Base-by-base conservation (phyloP, 2,888 invertebrate species). In the Coenonympha glycerion region DNA sequence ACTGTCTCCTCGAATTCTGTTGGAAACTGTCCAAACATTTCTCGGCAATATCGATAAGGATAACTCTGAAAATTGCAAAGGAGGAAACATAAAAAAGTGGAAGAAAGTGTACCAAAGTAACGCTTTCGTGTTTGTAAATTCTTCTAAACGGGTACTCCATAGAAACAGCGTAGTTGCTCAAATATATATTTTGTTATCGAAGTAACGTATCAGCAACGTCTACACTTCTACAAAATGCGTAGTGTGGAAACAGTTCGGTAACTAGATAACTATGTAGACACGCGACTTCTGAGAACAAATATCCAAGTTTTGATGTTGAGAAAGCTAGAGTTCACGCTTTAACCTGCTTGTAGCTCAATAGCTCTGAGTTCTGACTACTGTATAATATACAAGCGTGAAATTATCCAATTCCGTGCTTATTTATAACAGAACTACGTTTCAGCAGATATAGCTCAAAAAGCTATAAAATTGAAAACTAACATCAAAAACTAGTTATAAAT, bases 1-100 rank as follows among this genome's bases (percentile, higher is more conserved):
- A 75, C 65, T 69, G 69, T 71, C 68, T 68, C 65, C 47, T 41
- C 37, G 45, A 50, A 55, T 51, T 53, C 28, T 44, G 40, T 47
- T 49, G 53, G 51, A 55, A 47, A 47, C 26, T 53, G 36, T 49
- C 51, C 47, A 44, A 47, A 30, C 33, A 53, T 40, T 51, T 47
- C 44, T 54, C 22, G 39, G 33, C 39, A 30, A 48, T 50, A 47
- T 51, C 39, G 47, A 54, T 51, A 51, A 48, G 39, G 24, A 15
- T 15, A 39, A 16, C 21, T 21, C 16, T 24, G 3, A 15, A 36
- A 39, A 24, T 24, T 11, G 11, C 21, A 4, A 15, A 39, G 24
- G n/a, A n/a, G n/a, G n/a, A n/a, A n/a, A n/a, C n/a, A n/a, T n/a
- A n/a, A n/a, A n/a, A n/a, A n/a, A n/a, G n/a, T n/a, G n/a, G n/a